Base-by-base conservation (phyloP, 2,113 vertebrate genomes). In the Danionella cerebrum region DNA sequence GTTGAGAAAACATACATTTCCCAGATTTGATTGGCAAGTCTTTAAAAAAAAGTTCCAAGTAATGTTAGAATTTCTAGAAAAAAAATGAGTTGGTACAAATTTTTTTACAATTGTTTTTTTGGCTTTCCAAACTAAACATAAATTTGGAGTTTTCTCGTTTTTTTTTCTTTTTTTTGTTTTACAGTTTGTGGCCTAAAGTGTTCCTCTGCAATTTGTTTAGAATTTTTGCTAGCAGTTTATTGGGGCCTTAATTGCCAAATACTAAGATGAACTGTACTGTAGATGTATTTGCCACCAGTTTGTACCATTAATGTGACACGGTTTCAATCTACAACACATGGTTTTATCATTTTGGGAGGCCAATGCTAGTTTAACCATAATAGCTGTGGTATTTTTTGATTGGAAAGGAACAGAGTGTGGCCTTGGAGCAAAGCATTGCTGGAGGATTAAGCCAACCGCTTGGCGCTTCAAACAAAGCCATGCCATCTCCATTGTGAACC, bases 401-500 rank as follows among this genome's bases (percentile, higher is more conserved):
- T 60, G 11, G 13, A 57, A 38, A 27, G 62, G 52, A 33, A 60
- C n/a, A n/a, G n/a, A n/a, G n/a, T n/a, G n/a, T n/a, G 42, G 14
- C 25, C 19, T 24, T 67, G 33, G 25, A 54, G 36, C 50, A 16
- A 27, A 25, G 41, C 52, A 10, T 36, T 18, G 8, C 21, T 27
- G 31, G 29, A 52, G 63, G 35, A 58, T 59, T 59, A 39, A 45
- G 45, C 47, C 35, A 21, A 50, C 44, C 14, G 25, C 13, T 62
- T 62, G 25, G 10, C 25, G 2, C 39, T 33, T 62, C 41, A 7
- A 27, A 27, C 11, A 42, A 59, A 54, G 51, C 16, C 38, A 21
- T 13, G 39, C 58, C 35, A 53, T 66, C 77, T 69, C 52, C 69
- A 62, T 60, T 65, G 62, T 60, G 42, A 60, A 54, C 29, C 62